Percentiles rank a stretch among this genome's conserved stretches.
phyloP scores from a whole-genome alignment of 1,140 invertebrate species.

The Eubasilissa regina region DNA sequence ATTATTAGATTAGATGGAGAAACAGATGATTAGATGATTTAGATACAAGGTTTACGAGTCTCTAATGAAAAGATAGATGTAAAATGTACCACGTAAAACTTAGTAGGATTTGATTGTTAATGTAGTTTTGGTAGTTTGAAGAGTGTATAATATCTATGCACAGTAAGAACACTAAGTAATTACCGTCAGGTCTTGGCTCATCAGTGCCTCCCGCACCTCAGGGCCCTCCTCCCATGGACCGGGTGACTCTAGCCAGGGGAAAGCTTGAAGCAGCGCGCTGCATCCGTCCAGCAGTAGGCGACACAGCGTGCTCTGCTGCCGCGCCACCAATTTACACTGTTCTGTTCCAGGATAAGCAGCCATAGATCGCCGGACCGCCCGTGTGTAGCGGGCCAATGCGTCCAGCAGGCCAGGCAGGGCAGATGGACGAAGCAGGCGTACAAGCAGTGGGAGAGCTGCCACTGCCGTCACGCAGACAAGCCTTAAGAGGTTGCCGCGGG shows the following conservation, averaged over 20 bases:
- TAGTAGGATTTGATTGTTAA: neutral
- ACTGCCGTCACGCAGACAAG: too few species aligned
- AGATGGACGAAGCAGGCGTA: neutral
- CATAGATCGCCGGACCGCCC: neutral
- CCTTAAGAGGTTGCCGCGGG: too few species aligned
- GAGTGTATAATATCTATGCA: neutral
- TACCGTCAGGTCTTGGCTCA: neutral
- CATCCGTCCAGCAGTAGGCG: constrained; percentile 1
- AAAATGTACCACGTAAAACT: neutral
- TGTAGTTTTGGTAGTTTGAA: neutral
- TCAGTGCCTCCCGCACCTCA: neutral
- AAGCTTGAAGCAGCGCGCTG: constrained; percentile 32
- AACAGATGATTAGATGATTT: too few species aligned
- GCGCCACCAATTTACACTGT: constrained; percentile 28
- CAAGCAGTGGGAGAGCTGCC: neutral
- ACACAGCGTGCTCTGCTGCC: constrained; percentile 42
- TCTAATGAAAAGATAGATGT: neutral
- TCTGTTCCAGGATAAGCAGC: neutral
- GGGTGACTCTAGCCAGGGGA: constrained; percentile 44
- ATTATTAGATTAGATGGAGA: too few species aligned
- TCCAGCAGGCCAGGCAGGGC: neutral
- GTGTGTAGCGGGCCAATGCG: neutral
- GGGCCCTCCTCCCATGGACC: neutral
- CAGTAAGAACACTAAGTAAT: neutral
- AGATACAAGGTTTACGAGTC: too few species aligned